Evolutionary conservation across 2,888 invertebrate genomes (phyloP).

Genomic region (Nomada fucata): DNA sequence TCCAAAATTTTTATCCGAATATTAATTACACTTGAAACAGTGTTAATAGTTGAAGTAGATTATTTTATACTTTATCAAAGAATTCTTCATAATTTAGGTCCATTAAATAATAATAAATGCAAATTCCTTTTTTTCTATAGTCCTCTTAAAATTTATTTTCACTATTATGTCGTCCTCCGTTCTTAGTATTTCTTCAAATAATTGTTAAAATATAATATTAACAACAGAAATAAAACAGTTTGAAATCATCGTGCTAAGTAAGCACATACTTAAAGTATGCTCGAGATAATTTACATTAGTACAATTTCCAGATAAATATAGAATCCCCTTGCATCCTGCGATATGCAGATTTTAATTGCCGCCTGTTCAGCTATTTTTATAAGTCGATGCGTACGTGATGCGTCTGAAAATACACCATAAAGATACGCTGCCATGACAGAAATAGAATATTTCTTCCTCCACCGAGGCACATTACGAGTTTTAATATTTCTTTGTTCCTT

Average conservation of each 20-base stretch:
- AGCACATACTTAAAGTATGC: not conserved
- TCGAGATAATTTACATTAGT: not conserved
- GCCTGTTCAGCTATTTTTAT: constrained; percentile 38
- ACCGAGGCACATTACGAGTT: too few relatives aligned
- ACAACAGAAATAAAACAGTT: not conserved
- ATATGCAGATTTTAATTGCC: constrained; percentile 44
- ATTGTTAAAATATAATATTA: too few relatives aligned
- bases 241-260: not conserved
- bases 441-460: constrained; percentile 2
- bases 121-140: too few relatives aligned
- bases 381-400: constrained; percentile 1
- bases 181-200: too few relatives aligned
- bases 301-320: constrained; percentile 19
- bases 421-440: constrained; percentile 10
- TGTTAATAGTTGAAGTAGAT: too few relatives aligned
- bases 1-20: not conserved
- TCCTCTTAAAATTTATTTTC: too few relatives aligned
- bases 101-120: too few relatives aligned
- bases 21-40: too few relatives aligned
- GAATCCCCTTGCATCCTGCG: constrained; percentile 12
- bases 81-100: too few relatives aligned
- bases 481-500: too few relatives aligned
- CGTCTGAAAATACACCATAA: constrained; percentile 36
- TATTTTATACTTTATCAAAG: too few relatives aligned
- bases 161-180: too few relatives aligned